A percentile compares a stretch with the other conserved stretches of the same genome.
These are phyloP conservation scores for Pecten maximus DNA, from an alignment of 2,888 invertebrate species.

Conservation along the genomic window DNA sequence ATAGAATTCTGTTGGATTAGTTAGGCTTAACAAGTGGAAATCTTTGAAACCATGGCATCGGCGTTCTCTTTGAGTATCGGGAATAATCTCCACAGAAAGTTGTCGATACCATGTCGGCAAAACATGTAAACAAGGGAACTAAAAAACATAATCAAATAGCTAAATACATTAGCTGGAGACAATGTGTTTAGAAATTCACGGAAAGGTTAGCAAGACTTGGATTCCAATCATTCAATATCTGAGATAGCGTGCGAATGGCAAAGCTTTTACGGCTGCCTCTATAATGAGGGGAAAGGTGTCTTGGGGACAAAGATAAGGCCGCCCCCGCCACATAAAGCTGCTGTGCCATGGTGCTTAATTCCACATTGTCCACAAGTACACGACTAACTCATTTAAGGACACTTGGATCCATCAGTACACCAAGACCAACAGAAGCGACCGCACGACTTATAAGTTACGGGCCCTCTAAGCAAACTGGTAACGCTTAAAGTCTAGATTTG, in stretches of 20 bases:
- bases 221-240: background rate
- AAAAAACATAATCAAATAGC: background rate
- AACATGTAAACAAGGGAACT: background rate
- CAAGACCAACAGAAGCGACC: background rate
- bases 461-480: too few species aligned
- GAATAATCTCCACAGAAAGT: background rate
- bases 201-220: background rate
- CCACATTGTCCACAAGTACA: background rate
- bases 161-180: background rate
- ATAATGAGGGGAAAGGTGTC: background rate
- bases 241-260: conserved; percentile 7
- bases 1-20: background rate
- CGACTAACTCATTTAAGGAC: background rate
- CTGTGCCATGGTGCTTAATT: background rate
- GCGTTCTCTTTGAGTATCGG: background rate
- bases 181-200: background rate
- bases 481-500: too few species aligned
- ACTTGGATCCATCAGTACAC: background rate
- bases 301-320: conserved; percentile 3
- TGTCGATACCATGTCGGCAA: background rate
- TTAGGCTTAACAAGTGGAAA: background rate
- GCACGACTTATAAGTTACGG: too few species aligned
- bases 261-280: background rate
- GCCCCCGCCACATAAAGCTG: background rate
- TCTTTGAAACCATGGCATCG: background rate